These are phyloP conservation scores for Eonycteris spelaea DNA, from an alignment of 2,113 vertebrate genomes.

Conservation along the genomic window DNA sequence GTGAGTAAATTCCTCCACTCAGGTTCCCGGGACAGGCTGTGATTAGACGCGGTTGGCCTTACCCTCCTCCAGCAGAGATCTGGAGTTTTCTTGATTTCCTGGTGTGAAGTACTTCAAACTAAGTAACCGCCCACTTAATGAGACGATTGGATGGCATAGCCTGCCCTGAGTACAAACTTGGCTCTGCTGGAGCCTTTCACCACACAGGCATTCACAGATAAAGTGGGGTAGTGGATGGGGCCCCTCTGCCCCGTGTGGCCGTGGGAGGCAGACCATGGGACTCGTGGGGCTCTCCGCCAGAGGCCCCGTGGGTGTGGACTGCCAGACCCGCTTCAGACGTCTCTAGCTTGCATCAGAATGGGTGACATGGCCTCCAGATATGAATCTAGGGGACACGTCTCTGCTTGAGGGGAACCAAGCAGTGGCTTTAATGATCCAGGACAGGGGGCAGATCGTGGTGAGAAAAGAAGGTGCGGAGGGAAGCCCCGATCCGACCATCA, in stretches of 20 bases:
- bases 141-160: background rate
- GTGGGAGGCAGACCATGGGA: background rate
- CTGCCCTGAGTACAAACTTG: background rate
- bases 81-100: background rate
- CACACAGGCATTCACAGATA: background rate
- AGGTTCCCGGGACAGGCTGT: background rate
- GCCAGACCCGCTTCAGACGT: background rate
- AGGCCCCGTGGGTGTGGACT: too few relatives aligned
- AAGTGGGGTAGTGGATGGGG: background rate
- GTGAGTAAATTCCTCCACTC: background rate
- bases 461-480: background rate
- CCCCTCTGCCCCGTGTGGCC: background rate
- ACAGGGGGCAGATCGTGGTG: background rate
- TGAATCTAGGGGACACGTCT: background rate
- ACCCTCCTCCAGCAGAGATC: background rate
- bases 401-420: too few relatives aligned
- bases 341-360: background rate
- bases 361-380: rapidly evolving
- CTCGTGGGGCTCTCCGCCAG: background rate
- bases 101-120: background rate
- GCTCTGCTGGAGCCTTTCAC: background rate
- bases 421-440: background rate
- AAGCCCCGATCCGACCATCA: background rate
- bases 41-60: background rate
- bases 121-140: background rate